These are phyloP conservation scores for Lithobates sylvaticus DNA, from an alignment of 2,797 vertebrate species.

Conservation along the genomic window DNA sequence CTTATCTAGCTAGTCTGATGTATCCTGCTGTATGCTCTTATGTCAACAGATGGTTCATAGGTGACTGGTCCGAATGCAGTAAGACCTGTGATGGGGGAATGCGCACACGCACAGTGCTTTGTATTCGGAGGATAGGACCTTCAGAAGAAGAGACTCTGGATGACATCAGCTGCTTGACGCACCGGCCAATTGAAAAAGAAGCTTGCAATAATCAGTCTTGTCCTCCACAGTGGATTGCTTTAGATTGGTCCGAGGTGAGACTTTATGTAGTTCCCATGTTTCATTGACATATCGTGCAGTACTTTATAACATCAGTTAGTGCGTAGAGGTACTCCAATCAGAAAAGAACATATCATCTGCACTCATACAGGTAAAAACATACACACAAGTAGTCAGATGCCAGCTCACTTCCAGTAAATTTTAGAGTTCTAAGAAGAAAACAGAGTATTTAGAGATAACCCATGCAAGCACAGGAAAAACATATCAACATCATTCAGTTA, in stretches of 20 bases:
- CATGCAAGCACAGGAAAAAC: no score
- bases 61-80: slow-evolving; percentile 95
- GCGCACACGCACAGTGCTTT: slow-evolving; percentile 89
- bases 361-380: background rate
- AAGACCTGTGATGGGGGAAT: slow-evolving; percentile 94
- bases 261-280: slow-evolving; percentile 7
- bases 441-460: no score
- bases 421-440: no score
- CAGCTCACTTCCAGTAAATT: no score
- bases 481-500: no score
- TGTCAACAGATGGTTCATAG: slow-evolving; percentile 94
- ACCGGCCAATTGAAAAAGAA: slow-evolving; percentile 91
- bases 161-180: slow-evolving; percentile 90
- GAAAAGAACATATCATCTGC: background rate
- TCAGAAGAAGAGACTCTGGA: slow-evolving; percentile 94
- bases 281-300: background rate
- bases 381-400: background rate
- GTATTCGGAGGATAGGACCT: slow-evolving; percentile 90
- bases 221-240: slow-evolving; percentile 93
- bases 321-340: background rate
- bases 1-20: background rate
- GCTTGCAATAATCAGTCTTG: slow-evolving; percentile 97
- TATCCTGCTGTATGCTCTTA: background rate
- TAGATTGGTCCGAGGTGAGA: slow-evolving; percentile 98
- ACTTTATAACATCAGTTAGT: background rate